Evolutionary conservation across 2,888 invertebrate species (phyloP), one percentile per base, ranked within the genome.

Genomic region (Archips xylosteana): DNA sequence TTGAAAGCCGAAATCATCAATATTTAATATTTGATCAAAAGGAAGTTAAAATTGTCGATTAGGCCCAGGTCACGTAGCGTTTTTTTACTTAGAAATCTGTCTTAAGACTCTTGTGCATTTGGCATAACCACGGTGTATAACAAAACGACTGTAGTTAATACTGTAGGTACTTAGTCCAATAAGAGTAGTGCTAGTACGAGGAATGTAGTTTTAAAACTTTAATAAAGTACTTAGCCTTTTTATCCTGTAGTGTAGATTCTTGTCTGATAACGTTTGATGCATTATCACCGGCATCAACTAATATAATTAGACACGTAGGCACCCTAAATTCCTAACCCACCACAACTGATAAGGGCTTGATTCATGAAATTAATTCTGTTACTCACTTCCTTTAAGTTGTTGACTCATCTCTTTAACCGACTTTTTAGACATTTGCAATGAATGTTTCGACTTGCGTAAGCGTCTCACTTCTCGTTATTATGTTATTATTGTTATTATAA

Each of bases 311-410:
- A 59, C 72, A 61, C 72, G 70, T 74, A 65, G 70, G 65, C 59
- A 72, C 75, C 47, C 66, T 62, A 71, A 75, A 75, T 69, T 70
- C 67, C 65, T 77, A 62, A 76, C 77, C 75, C 71, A 74, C 67
- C 65, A 71, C 71, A 70, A 76, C 77, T 82, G 90, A 90, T 91
- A 91, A 88, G 80, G 78, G 82, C 78, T 88, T 89, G 87, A 88
- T 86, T 89, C 90, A 88, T 84, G 76, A 83, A 84, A 65, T 84
- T 84, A 79, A 82, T 81, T 79, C 78, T 72, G 84, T 90, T 87
- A 86, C 82, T 90, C 89, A 91, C 81, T 80, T 91, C 89, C 89
- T 87, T 70, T 74, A 76, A 45, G 64, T 54, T 60, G 70, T 76
- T 83, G 82, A 82, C 75, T 83, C 82, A 84, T 75, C 61, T 75